phyloP scores from a whole-genome alignment of 2,113 vertebrate genomes.

The Centrocercus urophasianus region DNA sequence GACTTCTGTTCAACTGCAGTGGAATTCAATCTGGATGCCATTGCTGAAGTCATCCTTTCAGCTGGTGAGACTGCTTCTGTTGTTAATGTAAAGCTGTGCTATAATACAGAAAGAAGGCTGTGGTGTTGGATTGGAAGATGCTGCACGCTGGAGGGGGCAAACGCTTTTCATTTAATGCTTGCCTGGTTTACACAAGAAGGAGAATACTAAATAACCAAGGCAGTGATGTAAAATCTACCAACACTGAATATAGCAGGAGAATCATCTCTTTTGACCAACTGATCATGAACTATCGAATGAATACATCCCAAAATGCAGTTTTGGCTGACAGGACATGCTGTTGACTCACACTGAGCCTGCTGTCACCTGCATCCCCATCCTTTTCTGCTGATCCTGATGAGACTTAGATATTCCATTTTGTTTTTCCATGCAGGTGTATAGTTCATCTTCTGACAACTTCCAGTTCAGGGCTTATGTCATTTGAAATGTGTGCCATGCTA shows the following conservation, averaged over 20 bases:
- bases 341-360: neutral
- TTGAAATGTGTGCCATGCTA: neutral
- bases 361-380: neutral
- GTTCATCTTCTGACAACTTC: neutral
- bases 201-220: neutral
- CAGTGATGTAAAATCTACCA: neutral
- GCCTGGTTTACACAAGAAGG: neutral
- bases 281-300: neutral
- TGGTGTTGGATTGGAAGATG: neutral
- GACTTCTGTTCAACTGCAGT: neutral
- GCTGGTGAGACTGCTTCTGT: neutral
- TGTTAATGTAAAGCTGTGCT: neutral
- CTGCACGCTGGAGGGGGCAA: neutral
- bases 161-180: neutral
- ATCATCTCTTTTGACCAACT: neutral
- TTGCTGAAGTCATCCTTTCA: accelerated
- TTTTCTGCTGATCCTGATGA: neutral
- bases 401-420: neutral
- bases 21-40: neutral
- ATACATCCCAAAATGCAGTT: neutral
- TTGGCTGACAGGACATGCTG: neutral
- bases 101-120: neutral
- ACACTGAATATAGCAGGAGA: neutral
- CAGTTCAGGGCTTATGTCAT: neutral
- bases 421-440: neutral